These are phyloP conservation scores for Cephus rjabovi DNA, from an alignment of 2,888 invertebrate species.

Conservation along the genomic window DNA sequence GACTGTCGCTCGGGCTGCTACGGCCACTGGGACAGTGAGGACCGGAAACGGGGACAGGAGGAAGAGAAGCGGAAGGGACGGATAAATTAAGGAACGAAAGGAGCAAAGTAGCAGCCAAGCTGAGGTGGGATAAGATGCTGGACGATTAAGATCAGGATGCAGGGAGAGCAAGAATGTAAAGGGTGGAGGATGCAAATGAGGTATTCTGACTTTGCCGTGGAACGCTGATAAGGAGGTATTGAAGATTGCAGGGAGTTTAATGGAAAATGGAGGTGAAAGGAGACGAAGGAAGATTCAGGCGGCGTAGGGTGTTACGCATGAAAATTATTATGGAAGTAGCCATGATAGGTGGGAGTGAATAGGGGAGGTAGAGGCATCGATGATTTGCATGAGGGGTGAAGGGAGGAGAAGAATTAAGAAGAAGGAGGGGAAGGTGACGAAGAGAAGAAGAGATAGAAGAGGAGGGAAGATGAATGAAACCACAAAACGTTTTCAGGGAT, in stretches of 20 bases:
- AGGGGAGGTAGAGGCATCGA: constrained; percentile 3
- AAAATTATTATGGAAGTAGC: background rate
- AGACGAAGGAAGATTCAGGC: background rate
- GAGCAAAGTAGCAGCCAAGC: background rate
- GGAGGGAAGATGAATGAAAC: constrained; percentile 34
- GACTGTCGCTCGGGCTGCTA: background rate
- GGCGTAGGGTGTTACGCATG: background rate
- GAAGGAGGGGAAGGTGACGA: background rate
- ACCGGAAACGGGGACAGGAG: background rate
- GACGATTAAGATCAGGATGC: background rate
- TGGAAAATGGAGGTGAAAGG: background rate
- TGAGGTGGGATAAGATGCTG: background rate
- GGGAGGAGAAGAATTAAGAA: constrained; percentile 5
- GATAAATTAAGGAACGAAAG: background rate
- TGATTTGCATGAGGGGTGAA: constrained; percentile 7
- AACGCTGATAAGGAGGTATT: background rate
- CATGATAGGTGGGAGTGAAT: constrained; percentile 14
- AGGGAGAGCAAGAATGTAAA: background rate
- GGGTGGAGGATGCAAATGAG: background rate
- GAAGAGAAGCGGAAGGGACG: background rate
- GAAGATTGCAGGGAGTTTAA: background rate
- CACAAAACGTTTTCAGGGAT: constrained; percentile 62
- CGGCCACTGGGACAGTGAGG: background rate
- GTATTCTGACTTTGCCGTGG: background rate
- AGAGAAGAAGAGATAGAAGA: constrained; percentile 19